These are phyloP conservation scores for Natrix natrix DNA, from an alignment of 2,797 vertebrate species.

Conservation along the genomic window DNA sequence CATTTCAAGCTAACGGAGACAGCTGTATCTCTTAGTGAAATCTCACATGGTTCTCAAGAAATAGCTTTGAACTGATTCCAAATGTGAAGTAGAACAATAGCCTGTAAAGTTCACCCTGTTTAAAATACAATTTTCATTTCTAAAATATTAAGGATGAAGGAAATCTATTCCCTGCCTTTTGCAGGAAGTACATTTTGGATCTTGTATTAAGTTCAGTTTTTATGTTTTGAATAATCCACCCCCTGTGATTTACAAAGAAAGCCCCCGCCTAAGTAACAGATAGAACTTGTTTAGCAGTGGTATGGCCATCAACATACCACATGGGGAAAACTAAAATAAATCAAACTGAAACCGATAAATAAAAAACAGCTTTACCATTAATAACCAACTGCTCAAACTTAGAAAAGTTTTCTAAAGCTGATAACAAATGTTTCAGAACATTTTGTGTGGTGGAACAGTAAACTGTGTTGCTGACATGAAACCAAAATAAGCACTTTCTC, in stretches of 20 bases:
- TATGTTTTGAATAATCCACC: background rate
- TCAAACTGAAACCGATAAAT: background rate
- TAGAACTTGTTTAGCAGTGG: background rate
- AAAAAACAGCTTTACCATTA: conserved; percentile 8
- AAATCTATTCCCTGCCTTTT: background rate
- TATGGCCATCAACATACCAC: background rate
- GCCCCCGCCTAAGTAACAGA: background rate
- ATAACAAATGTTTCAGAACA: conserved; percentile 1
- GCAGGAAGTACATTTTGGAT: background rate
- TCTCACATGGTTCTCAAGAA: background rate
- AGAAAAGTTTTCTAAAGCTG: background rate
- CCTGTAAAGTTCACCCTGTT: background rate
- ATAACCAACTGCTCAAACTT: conserved; percentile 5
- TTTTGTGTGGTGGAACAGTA: background rate
- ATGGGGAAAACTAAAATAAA: background rate
- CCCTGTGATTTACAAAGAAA: background rate
- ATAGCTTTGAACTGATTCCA: background rate
- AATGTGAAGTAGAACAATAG: background rate
- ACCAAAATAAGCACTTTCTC: background rate
- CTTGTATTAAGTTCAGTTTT: background rate
- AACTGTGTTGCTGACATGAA: background rate
- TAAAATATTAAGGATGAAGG: background rate
- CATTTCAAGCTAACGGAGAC: background rate
- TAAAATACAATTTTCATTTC: background rate
- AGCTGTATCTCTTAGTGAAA: background rate